Conservation (phyloP, 2,797 vertebrate species). For the Hippocampus kuda region DNA sequence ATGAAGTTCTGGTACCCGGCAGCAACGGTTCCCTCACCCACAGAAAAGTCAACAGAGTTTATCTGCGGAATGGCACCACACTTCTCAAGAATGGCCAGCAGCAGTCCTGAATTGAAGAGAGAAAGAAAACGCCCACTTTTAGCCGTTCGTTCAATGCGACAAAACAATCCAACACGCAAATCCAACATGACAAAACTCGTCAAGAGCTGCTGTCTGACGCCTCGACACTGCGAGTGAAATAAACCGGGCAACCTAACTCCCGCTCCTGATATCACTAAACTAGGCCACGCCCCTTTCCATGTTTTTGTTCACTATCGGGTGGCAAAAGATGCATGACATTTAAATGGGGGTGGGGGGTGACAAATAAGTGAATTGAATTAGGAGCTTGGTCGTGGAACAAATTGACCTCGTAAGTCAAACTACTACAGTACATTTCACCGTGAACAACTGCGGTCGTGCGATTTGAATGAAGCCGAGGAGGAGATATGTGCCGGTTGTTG, state of each 20-base stretch:
- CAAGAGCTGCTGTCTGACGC: too few relatives aligned
- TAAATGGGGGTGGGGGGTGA: neutral
- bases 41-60: slow-evolving; percentile 77
- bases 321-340: neutral
- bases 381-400: neutral
- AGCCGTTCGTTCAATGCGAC: too few relatives aligned
- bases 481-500: neutral
- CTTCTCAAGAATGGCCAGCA: slow-evolving; percentile 95
- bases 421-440: neutral
- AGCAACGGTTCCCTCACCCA: slow-evolving; percentile 92
- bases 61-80: slow-evolving; percentile 96
- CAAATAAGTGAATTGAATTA: neutral
- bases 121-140: too few relatives aligned
- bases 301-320: too few relatives aligned
- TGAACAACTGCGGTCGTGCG: neutral
- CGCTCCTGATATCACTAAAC: too few relatives aligned
- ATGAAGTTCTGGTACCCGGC: slow-evolving; percentile 99
- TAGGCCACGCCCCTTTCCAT: too few relatives aligned
- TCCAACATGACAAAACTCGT: too few relatives aligned
- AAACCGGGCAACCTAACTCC: too few relatives aligned
- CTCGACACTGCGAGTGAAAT: too few relatives aligned
- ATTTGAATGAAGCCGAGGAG: neutral
- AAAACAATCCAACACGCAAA: too few relatives aligned
- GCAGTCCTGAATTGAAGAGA: slow-evolving; percentile 75
- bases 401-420: neutral